These are phyloP conservation scores for Zaprionus ornatus DNA, from an alignment of 1,140 invertebrate genomes.

Conservation along the genomic window DNA sequence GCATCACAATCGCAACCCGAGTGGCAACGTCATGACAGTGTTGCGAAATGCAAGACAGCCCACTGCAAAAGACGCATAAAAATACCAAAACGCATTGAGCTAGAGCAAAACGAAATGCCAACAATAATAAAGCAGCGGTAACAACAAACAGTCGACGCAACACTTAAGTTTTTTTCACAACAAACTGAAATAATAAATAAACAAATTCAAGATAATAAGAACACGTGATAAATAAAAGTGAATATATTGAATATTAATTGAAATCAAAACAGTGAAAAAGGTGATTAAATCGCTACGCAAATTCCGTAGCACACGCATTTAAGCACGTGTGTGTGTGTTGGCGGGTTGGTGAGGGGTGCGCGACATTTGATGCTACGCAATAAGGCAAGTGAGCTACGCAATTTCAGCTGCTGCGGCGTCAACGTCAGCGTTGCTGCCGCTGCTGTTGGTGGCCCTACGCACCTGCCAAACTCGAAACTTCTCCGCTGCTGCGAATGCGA, in stretches of 20 bases:
- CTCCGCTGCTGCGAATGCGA: slow-evolving; percentile 7
- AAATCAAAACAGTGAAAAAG: background rate
- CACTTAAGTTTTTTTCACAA: slow-evolving; percentile 17
- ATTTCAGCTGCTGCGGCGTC: slow-evolving; percentile 39
- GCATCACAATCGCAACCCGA: background rate
- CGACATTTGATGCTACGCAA: slow-evolving; percentile 46
- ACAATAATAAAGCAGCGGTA: slow-evolving; percentile 54
- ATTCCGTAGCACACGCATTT: slow-evolving; percentile 41
- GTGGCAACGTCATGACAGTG: slow-evolving; percentile 20
- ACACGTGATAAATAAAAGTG: slow-evolving; percentile 6
- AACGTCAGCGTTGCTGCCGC: slow-evolving; percentile 2
- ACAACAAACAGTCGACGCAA: slow-evolving; percentile 47
- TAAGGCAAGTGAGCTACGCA: slow-evolving; percentile 43
- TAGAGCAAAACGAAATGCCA: slow-evolving; percentile 36
- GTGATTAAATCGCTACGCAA: slow-evolving; percentile 19
- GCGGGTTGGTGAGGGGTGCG: slow-evolving; percentile 33
- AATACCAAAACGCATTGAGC: slow-evolving; percentile 22
- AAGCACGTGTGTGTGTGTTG: slow-evolving; percentile 30
- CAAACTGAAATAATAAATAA: slow-evolving; percentile 24
- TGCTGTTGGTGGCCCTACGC: slow-evolving; percentile 27
- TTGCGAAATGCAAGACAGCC: background rate
- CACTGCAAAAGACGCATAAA: slow-evolving; percentile 2
- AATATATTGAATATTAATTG: background rate
- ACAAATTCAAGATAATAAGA: background rate
- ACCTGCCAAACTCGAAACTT: slow-evolving; percentile 56